Evolutionary conservation across 2,888 invertebrate genomes (phyloP).

Genomic region (Pharmacophagus antenor): DNA sequence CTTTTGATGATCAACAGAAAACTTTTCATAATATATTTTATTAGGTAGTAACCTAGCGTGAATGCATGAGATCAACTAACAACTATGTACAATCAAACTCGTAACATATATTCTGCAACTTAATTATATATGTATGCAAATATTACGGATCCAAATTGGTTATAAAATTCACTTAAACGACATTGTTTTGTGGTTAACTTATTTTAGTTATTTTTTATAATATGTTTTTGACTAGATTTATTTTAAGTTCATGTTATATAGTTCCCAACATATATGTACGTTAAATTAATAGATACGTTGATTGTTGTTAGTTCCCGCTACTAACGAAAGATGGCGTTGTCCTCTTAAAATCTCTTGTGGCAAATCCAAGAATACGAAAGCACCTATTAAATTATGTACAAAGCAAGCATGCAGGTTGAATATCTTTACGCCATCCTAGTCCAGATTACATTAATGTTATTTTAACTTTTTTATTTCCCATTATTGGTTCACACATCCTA

Average conservation of each 20-base stretch:
- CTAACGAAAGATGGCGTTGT: slow-evolving; percentile 9
- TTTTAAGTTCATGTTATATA: not conserved
- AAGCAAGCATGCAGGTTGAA: not conserved
- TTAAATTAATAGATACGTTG: not conserved
- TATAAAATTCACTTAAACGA: too few relatives aligned
- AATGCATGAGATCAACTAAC: not conserved
- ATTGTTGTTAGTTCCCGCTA: not conserved
- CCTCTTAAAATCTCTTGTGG: not conserved
- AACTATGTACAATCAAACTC: not conserved
- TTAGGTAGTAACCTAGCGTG: not conserved
- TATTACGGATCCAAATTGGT: not conserved
- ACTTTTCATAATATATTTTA: too few relatives aligned
- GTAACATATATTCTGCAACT: too few relatives aligned
- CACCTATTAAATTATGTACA: slow-evolving; percentile 8
- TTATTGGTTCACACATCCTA: too few relatives aligned
- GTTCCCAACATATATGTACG: not conserved
- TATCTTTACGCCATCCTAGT: not conserved
- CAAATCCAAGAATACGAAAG: slow-evolving; percentile 3
- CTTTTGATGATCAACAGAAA: not conserved
- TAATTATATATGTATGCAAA: not conserved
- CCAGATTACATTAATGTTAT: not conserved
- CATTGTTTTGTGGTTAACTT: too few relatives aligned
- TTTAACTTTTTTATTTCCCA: too few relatives aligned
- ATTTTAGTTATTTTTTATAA: too few relatives aligned
- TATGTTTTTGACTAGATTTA: not conserved